phyloP scores from a whole-genome alignment of 2,888 invertebrate genomes.

The Eupithecia abbreviata region DNA sequence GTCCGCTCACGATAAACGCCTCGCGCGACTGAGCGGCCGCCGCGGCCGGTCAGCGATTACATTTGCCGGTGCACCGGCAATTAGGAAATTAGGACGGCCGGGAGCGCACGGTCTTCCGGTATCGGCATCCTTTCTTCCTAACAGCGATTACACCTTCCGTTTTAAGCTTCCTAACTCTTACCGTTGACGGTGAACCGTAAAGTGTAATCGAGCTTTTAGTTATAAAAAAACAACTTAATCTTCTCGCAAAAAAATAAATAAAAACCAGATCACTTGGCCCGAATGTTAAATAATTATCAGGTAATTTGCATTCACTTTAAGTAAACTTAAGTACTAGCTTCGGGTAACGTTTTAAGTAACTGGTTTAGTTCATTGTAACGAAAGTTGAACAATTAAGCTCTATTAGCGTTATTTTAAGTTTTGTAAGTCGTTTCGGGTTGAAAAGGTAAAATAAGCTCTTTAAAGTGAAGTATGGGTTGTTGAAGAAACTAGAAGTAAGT shows the following conservation, averaged over 20 bases:
- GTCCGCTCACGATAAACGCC: no score
- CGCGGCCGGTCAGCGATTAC: no score
- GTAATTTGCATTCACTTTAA: constrained; percentile 48
- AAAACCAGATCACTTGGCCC: constrained; percentile 32
- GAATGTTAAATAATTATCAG: constrained; percentile 45
- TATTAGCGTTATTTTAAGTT: neutral
- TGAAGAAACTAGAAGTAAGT: no score
- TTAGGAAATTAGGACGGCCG: no score
- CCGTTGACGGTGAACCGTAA: no score
- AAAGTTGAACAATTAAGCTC: constrained; percentile 19
- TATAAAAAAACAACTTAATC: neutral
- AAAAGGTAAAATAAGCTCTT: neutral
- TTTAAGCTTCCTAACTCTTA: no score
- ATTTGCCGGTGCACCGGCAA: no score
- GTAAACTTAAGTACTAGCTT: constrained; percentile 33
- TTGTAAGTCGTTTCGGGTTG: neutral
- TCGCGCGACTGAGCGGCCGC: no score
- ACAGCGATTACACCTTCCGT: no score
- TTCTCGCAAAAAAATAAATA: constrained; percentile 26
- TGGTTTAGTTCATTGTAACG: constrained; percentile 19
- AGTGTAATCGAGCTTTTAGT: no score
- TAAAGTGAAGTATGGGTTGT: neutral
- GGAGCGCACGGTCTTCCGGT: no score
- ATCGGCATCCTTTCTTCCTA: no score
- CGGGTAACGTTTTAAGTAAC: constrained; percentile 13